Evolutionary conservation across 2,113 vertebrate genomes (phyloP).

Genomic region (Piaya cayana): DNA sequence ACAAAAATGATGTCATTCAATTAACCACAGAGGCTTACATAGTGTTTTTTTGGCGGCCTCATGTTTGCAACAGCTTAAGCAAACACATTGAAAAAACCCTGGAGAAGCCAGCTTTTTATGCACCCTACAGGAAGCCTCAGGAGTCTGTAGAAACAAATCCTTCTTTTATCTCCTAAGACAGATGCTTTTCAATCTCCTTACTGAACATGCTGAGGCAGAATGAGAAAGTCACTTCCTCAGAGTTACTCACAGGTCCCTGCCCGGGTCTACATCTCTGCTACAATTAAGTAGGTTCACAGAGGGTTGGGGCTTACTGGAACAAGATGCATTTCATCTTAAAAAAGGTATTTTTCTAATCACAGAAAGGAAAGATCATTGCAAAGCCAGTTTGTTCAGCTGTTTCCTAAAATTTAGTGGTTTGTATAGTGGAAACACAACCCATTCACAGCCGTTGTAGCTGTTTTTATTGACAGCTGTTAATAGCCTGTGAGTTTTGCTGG

Average conservation of each 20-base stretch:
- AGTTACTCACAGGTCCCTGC: constrained; percentile 6
- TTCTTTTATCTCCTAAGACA: not conserved
- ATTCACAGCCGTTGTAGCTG: not conserved
- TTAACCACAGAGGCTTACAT: not conserved
- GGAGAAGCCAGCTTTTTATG: not conserved
- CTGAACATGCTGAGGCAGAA: not conserved
- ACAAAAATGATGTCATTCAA: not conserved
- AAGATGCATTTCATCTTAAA: not conserved
- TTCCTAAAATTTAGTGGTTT: not conserved
- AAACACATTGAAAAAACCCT: not conserved
- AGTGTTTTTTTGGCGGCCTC: not conserved
- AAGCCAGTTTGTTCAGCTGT: not conserved
- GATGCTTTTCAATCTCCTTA: not conserved
- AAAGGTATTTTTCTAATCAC: not conserved
- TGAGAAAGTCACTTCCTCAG: constrained; percentile 37
- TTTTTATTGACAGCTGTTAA: constrained; percentile 9
- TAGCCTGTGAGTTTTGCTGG: not conserved
- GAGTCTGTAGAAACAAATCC: not conserved
- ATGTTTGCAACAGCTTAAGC: not conserved
- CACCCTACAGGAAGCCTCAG: not conserved
- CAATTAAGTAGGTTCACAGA: constrained; percentile 26
- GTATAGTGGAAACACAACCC: not conserved
- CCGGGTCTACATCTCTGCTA: not conserved
- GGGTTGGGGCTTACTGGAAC: not conserved
- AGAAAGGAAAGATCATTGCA: not conserved